Percentiles rank a stretch among this genome's conserved stretches.
phyloP scores from a whole-genome alignment of 2,797 vertebrate species.

The Scolopax bukidnonensis region DNA sequence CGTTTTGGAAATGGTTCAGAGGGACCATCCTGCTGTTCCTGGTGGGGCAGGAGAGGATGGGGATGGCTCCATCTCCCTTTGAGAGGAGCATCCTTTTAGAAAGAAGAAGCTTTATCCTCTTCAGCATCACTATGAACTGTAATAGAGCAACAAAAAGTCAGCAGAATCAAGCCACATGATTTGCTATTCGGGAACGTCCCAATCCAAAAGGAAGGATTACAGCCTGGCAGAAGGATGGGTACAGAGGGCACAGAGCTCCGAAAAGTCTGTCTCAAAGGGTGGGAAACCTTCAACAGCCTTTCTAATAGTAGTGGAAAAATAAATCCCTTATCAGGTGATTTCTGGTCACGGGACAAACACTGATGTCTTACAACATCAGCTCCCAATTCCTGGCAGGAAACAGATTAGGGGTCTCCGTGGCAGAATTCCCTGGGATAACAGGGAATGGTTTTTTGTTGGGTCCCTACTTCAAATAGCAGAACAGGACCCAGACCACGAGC shows the following conservation, averaged over 20 bases:
- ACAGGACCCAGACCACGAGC: not conserved
- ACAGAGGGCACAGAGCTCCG: not conserved
- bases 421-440: not conserved
- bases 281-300: not conserved
- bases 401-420: rapidly evolving
- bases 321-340: not conserved
- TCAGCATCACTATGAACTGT: not conserved
- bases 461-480: not conserved
- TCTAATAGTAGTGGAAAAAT: not conserved
- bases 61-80: not conserved
- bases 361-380: not conserved
- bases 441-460: not conserved
- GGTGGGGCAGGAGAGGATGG: not conserved
- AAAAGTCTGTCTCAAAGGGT: not conserved
- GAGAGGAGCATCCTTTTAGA: not conserved
- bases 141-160: not conserved
- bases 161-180: not conserved
- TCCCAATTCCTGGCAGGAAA: not conserved
- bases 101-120: not conserved
- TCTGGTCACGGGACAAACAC: not conserved
- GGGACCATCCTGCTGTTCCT: not conserved
- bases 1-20: not conserved
- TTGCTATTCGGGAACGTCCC: not conserved
- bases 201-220: not conserved
- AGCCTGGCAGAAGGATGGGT: not conserved